Evolutionary conservation across 1,140 invertebrate genomes (phyloP).

Genomic region (Drosophila willistoni): DNA sequence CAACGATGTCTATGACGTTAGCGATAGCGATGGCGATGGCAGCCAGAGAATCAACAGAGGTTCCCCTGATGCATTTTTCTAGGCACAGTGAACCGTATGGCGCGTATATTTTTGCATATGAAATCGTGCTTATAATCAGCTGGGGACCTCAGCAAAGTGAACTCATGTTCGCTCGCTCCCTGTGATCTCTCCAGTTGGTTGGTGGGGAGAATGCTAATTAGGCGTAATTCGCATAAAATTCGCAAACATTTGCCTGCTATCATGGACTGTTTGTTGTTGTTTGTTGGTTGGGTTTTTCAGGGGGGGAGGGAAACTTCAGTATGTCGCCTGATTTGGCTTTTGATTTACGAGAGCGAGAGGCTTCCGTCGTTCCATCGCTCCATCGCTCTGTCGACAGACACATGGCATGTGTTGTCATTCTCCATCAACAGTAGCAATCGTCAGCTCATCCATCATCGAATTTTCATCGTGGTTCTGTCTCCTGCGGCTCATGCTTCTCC

Average conservation of each 20-base stretch:
- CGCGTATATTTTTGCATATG: slow-evolving; percentile 76
- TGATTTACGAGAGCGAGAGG: slow-evolving; percentile 64
- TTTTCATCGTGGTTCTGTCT: slow-evolving; percentile 23
- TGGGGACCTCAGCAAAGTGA: slow-evolving; percentile 25
- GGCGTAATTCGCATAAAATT: slow-evolving; percentile 81
- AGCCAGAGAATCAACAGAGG: neutral
- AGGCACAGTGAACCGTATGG: slow-evolving; percentile 40
- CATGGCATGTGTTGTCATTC: slow-evolving; percentile 12
- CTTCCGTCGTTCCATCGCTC: neutral
- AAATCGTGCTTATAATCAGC: slow-evolving; percentile 75
- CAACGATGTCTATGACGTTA: slow-evolving; percentile 34
- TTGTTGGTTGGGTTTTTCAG: slow-evolving; percentile 1
- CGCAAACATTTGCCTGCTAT: slow-evolving; percentile 76
- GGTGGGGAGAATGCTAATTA: slow-evolving; percentile 75
- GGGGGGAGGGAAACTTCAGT: slow-evolving; percentile 5
- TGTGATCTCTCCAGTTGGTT: slow-evolving; percentile 36
- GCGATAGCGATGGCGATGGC: slow-evolving; percentile 26
- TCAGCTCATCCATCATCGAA: slow-evolving; percentile 67
- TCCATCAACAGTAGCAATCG: slow-evolving; percentile 44
- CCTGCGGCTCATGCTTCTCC: slow-evolving; percentile 15
- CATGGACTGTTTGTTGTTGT: slow-evolving; percentile 21
- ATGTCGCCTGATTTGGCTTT: slow-evolving; percentile 32
- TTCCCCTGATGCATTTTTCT: slow-evolving; percentile 49
- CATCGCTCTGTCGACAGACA: neutral
- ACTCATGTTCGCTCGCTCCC: slow-evolving; percentile 3